phyloP scores from a whole-genome alignment of 2,797 vertebrate genomes.

The Carapus acus region DNA sequence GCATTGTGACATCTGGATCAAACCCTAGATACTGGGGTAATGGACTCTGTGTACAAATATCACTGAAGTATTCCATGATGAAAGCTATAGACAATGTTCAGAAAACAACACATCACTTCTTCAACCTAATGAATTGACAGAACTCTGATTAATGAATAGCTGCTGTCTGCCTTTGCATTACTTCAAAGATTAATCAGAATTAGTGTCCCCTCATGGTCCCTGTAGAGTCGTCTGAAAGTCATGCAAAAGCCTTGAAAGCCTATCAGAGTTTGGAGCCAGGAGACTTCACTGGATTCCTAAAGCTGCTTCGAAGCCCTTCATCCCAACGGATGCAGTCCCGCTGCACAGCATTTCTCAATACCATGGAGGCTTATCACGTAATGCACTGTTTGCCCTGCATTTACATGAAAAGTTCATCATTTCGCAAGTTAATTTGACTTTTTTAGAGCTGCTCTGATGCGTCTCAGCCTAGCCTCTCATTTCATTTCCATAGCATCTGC shows the following conservation, averaged over 20 bases:
- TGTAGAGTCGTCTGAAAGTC: constrained; percentile 59
- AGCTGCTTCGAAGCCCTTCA: constrained; percentile 66
- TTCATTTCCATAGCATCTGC: constrained; percentile 62
- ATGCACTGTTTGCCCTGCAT: constrained; percentile 15
- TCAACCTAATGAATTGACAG: too few species aligned
- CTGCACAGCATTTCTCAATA: constrained; percentile 75
- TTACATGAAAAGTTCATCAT: too few species aligned
- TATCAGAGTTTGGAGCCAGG: constrained; percentile 69
- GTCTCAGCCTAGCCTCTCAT: neutral
- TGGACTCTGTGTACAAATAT: too few species aligned
- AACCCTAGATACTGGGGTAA: too few species aligned
- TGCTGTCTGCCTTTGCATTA: too few species aligned
- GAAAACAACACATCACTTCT: too few species aligned
- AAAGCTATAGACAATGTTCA: too few species aligned
- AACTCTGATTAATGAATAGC: too few species aligned
- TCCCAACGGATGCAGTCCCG: constrained; percentile 72
- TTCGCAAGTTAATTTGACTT: neutral
- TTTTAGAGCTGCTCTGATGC: constrained; percentile 6
- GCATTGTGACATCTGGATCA: too few species aligned
- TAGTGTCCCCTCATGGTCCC: neutral
- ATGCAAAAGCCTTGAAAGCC: constrained; percentile 53
- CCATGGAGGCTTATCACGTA: constrained; percentile 76
- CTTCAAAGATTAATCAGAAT: too few species aligned
- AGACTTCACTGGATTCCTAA: constrained; percentile 77
- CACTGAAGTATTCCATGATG: too few species aligned